phyloP scores from a whole-genome alignment of 2,888 invertebrate genomes.

The Emmelina monodactyla region DNA sequence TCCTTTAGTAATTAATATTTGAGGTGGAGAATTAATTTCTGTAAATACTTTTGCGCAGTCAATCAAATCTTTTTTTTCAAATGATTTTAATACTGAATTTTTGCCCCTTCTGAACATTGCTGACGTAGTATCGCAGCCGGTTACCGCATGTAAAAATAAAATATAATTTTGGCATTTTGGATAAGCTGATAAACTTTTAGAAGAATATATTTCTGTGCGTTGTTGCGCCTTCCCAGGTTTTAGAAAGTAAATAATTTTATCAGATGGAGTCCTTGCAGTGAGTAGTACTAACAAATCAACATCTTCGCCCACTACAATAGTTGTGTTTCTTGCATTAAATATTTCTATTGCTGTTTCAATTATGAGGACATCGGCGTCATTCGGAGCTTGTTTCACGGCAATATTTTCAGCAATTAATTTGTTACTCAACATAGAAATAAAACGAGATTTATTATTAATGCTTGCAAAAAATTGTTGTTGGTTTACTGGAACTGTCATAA shows the following conservation, averaged over 20 bases:
- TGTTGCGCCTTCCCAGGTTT: slow-evolving; percentile 15
- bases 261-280: slow-evolving; percentile 18
- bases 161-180: slow-evolving; percentile 9
- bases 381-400: slow-evolving; percentile 21
- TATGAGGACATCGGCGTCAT: slow-evolving; percentile 19
- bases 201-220: slow-evolving; percentile 15
- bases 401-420: no score
- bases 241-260: slow-evolving; percentile 10
- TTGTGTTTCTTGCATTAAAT: slow-evolving; percentile 11
- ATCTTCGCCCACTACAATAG: slow-evolving; percentile 11
- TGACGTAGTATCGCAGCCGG: not conserved
- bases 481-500: no score
- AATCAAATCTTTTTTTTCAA: not conserved
- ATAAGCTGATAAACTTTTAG: slow-evolving; percentile 15
- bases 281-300: slow-evolving; percentile 15
- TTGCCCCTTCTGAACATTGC: not conserved
- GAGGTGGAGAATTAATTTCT: slow-evolving; percentile 5
- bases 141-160: slow-evolving; percentile 7
- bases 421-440: no score
- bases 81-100: not conserved
- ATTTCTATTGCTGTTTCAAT: slow-evolving; percentile 13
- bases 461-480: slow-evolving; percentile 21
- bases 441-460: slow-evolving; percentile 24
- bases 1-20: slow-evolving; percentile 12
- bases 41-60: not conserved